Percentiles rank a stretch among this genome's conserved stretches.
phyloP scores from a whole-genome alignment of 2,888 invertebrate genomes.

The Pardosa pseudoannulata region DNA sequence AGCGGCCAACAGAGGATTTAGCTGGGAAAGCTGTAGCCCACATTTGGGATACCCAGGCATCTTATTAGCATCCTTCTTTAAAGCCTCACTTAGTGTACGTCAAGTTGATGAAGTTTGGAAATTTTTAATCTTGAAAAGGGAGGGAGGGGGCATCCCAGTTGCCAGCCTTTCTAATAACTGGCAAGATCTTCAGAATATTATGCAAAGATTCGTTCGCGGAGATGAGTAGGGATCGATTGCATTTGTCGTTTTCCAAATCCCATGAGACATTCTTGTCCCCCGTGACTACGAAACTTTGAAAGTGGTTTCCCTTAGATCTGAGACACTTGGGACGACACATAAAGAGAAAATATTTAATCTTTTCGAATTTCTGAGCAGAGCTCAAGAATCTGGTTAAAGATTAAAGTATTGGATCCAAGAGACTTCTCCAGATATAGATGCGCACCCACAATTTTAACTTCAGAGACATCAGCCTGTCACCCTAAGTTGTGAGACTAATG shows the following conservation, averaged over 20 bases:
- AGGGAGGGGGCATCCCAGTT: conserved; percentile 44
- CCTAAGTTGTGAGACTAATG: conserved; percentile 4
- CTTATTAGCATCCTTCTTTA: conserved; percentile 70
- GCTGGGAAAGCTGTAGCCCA: conserved; percentile 62
- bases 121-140: conserved; percentile 59
- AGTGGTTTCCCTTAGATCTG: conserved; percentile 71
- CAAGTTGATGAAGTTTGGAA: conserved; percentile 68
- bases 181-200: conserved; percentile 56
- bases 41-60: conserved; percentile 35
- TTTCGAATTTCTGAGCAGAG: conserved; percentile 45
- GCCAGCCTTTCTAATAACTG: conserved; percentile 50
- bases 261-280: conserved; percentile 14
- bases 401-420: conserved; percentile 57
- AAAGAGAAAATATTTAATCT: conserved; percentile 70
- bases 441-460: conserved; percentile 13
- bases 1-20: conserved; percentile 61
- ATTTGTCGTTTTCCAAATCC: conserved; percentile 64
- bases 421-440: conserved; percentile 29
- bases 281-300: conserved; percentile 60
- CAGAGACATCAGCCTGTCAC: conserved; percentile 1
- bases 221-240: conserved; percentile 61
- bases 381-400: conserved; percentile 48
- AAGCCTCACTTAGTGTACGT: conserved; percentile 65
- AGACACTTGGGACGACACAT: conserved; percentile 49
- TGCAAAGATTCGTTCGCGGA: conserved; percentile 64